Evolutionary conservation across 2,888 invertebrate species (phyloP).

Genomic region (Odontomyia ornata): DNA sequence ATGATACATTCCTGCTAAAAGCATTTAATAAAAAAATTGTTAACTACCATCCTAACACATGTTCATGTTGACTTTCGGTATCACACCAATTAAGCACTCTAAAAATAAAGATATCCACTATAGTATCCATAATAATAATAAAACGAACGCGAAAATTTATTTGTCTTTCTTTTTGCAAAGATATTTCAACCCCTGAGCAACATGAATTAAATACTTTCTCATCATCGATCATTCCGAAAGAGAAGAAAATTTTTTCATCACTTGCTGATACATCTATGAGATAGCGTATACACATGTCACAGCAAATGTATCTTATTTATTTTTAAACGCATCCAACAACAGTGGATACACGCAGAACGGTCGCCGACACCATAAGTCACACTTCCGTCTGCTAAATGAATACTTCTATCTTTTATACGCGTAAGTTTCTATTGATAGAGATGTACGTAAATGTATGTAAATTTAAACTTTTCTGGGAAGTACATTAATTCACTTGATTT

Average conservation of each 20-base stretch:
- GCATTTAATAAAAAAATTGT: too few relatives aligned
- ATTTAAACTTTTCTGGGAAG: too few relatives aligned
- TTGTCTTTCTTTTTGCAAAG: not conserved
- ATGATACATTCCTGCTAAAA: too few relatives aligned
- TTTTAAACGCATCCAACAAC: not conserved
- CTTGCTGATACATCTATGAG: too few relatives aligned
- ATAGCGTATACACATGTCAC: too few relatives aligned
- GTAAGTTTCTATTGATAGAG: not conserved
- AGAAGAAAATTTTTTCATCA: not conserved
- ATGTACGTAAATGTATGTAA: too few relatives aligned
- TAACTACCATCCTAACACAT: too few relatives aligned
- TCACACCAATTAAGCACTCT: too few relatives aligned
- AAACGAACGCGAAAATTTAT: not conserved
- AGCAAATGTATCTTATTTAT: not conserved
- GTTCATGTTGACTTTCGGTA: too few relatives aligned
- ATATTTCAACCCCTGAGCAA: not conserved
- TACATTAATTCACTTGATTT: not conserved
- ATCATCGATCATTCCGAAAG: not conserved
- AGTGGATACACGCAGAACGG: not conserved
- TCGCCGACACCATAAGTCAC: not conserved
- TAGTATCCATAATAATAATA: not conserved
- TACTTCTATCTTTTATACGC: not conserved
- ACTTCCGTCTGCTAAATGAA: not conserved
- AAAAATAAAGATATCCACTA: too few relatives aligned
- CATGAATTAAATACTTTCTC: not conserved